Base-by-base conservation (phyloP, 2,888 invertebrate genomes). In the Melanargia galathea region DNA sequence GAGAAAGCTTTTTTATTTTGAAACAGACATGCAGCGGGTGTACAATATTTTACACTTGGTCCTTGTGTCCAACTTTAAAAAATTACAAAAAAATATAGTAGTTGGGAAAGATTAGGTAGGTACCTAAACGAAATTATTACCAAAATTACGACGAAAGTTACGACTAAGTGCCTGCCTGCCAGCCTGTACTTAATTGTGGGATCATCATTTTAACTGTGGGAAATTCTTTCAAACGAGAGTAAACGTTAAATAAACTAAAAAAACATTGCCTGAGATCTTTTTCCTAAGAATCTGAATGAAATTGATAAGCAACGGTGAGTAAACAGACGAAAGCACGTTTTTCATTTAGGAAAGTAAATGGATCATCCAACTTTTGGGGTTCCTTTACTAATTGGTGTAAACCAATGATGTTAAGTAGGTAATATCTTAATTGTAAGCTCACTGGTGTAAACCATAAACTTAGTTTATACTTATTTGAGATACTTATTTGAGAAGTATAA, bases 251-350 rank as follows among this genome's bases (percentile, higher is more conserved):
- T 49, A 6, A 45, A 18, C 33, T 33, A 30, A 10, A 11, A n/a
- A 51, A 51, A 30, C 20, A 33, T 33, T 20, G 33, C 18, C 33
- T 33, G 51, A 49, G 49, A 30, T 11, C 49, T 49, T 51, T 51
- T 51, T 51, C 2, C 5, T 11, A 51, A 30, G 16, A 51, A 33
- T 18, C 33, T 33, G n/a, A 18, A 49, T 3, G 18, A 24, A 22
- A 5, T 22, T 30, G n/a, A 49, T n/a, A 7, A 46, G 13, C 48
- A 48, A 16, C 13, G 26, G 4, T 10, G 10, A 49, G 16, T 26
- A 26, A 49, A 49, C 49, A 16, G 26, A 43, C 43, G 43, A 43
- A 43, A 18, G 8, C 43, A 10, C 7, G 16, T 8, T 6, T 30
- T 6, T 30, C 8, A 7, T 5, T 40, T 40, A 16, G 18, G 16